Evolutionary conservation across 2,797 vertebrate genomes (phyloP).

Genomic region (Aplochiton taeniatus): DNA sequence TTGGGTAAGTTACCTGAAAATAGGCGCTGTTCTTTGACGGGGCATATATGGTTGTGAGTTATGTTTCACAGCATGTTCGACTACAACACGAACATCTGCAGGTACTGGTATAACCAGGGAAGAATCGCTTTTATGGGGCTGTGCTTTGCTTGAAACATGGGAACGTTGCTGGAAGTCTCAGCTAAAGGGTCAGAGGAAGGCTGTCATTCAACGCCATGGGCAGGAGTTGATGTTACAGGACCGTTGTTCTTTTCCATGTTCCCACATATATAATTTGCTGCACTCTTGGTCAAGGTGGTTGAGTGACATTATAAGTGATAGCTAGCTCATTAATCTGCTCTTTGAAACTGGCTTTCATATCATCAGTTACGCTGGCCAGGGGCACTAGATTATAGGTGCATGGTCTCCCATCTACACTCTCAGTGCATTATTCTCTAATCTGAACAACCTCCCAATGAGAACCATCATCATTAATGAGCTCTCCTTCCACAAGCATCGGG

Average conservation of each 20-base stretch:
- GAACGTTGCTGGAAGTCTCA: background rate
- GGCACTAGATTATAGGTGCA: too few species aligned
- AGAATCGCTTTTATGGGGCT: background rate
- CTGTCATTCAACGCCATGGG: too few species aligned
- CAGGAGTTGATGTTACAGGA: too few species aligned
- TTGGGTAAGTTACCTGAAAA: conserved; percentile 28
- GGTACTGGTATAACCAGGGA: background rate
- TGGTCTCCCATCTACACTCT: too few species aligned
- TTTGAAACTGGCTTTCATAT: too few species aligned
- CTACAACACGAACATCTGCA: conserved; percentile 15
- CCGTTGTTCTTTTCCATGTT: too few species aligned
- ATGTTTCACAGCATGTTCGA: conserved; percentile 28
- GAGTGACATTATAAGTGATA: too few species aligned
- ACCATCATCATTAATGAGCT: conserved; percentile 1
- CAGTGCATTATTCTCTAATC: background rate
- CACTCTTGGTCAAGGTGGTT: too few species aligned
- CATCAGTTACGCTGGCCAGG: too few species aligned
- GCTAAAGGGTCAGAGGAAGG: too few species aligned
- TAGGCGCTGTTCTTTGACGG: conserved; percentile 8
- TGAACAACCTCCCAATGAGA: conserved; percentile 1
- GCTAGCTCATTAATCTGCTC: too few species aligned
- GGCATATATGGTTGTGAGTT: background rate
- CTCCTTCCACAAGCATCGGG: conserved; percentile 3
- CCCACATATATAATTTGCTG: too few species aligned
- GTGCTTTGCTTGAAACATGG: background rate